phyloP scores from a whole-genome alignment of 2,113 vertebrate species.

The Sitta europaea region DNA sequence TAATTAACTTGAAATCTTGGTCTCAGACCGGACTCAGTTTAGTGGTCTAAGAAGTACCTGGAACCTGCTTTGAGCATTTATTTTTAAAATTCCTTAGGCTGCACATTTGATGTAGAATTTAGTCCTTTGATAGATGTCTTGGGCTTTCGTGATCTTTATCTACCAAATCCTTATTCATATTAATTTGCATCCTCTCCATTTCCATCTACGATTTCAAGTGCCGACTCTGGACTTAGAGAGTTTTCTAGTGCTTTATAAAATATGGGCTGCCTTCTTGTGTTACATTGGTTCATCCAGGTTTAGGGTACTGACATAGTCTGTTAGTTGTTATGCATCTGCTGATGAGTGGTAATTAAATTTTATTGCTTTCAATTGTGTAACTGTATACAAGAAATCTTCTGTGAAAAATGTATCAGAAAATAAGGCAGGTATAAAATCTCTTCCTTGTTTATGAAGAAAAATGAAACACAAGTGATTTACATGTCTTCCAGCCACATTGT shows the following conservation, averaged over 20 bases:
- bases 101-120: not conserved
- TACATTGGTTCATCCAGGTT: not conserved
- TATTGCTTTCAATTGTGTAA: not conserved
- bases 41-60: not conserved
- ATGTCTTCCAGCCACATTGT: not conserved
- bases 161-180: not conserved
- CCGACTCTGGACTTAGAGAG: not conserved
- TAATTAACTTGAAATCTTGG: not conserved
- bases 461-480: not conserved
- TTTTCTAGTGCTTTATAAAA: not conserved
- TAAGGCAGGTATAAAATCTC: not conserved
- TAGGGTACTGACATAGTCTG: not conserved
- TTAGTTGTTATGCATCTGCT: not conserved
- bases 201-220: not conserved
- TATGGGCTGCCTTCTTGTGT: not conserved
- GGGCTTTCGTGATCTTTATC: not conserved
- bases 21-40: not conserved
- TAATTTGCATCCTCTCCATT: not conserved
- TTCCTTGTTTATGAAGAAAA: not conserved
- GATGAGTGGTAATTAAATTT: not conserved
- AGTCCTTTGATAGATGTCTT: not conserved
- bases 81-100: not conserved
- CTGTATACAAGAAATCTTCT: not conserved
- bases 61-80: not conserved
- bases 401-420: not conserved